These are phyloP conservation scores for Clivina fossor DNA, from an alignment of 2,888 invertebrate species.

Conservation along the genomic window DNA sequence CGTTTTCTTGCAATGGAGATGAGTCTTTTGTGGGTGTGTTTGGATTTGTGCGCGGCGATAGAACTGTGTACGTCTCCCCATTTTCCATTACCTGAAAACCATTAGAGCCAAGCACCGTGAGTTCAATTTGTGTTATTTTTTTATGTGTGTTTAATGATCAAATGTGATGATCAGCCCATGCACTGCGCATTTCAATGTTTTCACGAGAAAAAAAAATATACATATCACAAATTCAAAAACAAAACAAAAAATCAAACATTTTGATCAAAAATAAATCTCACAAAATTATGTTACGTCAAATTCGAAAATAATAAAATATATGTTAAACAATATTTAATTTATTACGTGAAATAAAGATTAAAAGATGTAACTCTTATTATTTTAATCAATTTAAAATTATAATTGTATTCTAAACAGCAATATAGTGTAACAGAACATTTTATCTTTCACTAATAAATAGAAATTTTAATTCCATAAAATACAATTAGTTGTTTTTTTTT, in stretches of 20 bases:
- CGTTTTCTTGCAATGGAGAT: conserved; percentile 43
- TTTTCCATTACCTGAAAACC: conserved; percentile 72
- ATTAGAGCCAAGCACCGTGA: conserved; percentile 54
- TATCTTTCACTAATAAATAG: too few species aligned
- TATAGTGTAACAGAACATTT: too few species aligned
- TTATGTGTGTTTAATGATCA: conserved; percentile 12
- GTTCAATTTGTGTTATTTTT: conserved; percentile 5
- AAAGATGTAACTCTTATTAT: too few species aligned
- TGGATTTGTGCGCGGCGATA: conserved; percentile 57
- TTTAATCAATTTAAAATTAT: too few species aligned
- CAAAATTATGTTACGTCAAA: background rate
- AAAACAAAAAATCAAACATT: background rate
- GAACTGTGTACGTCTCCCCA: conserved; percentile 66
- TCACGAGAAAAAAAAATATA: background rate
- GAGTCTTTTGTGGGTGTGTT: conserved; percentile 53
- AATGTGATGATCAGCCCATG: conserved; percentile 17
- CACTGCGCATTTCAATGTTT: conserved; percentile 11
- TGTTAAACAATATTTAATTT: background rate
- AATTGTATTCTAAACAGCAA: too few species aligned
- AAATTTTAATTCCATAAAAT: too few species aligned
- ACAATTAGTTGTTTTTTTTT: too few species aligned
- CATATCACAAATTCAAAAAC: background rate
- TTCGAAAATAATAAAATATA: too few species aligned
- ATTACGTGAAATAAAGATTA: too few species aligned
- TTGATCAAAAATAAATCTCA: background rate